phyloP scores from a whole-genome alignment of 2,797 vertebrate genomes.

The Propithecus perrieri region DNA sequence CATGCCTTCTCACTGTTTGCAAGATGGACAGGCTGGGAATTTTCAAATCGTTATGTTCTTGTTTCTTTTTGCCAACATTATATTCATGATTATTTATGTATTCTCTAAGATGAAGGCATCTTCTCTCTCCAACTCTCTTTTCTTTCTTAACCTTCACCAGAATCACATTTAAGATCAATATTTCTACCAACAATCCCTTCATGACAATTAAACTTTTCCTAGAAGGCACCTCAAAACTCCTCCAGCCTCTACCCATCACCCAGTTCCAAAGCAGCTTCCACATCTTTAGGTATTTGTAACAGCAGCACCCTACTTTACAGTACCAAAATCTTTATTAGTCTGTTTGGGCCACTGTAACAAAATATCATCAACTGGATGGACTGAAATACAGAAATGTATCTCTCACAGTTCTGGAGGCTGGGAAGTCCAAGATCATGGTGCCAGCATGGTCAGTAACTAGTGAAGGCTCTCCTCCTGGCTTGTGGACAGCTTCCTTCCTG shows the following conservation, averaged over 20 bases:
- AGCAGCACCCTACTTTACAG: neutral
- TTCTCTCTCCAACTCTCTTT: neutral
- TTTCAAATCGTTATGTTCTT: neutral
- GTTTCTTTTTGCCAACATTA: neutral
- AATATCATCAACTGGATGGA: neutral
- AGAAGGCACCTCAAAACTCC: neutral
- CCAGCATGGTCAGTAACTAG: neutral
- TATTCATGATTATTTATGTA: neutral
- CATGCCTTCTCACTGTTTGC: neutral
- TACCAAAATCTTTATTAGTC: neutral
- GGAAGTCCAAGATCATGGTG: neutral
- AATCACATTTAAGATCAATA: neutral
- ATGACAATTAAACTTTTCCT: neutral
- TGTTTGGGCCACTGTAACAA: neutral
- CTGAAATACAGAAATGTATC: neutral
- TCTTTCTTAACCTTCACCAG: neutral
- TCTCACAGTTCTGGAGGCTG: neutral
- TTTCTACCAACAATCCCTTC: neutral
- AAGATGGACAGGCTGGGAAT: neutral
- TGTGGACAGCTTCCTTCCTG: neutral
- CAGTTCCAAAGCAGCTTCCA: neutral
- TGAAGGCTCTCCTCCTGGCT: neutral
- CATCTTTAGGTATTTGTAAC: neutral
- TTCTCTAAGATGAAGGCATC: neutral
- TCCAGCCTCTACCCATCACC: neutral